phyloP scores from a whole-genome alignment of 2,113 vertebrate species.

The Chunga burmeisteri region DNA sequence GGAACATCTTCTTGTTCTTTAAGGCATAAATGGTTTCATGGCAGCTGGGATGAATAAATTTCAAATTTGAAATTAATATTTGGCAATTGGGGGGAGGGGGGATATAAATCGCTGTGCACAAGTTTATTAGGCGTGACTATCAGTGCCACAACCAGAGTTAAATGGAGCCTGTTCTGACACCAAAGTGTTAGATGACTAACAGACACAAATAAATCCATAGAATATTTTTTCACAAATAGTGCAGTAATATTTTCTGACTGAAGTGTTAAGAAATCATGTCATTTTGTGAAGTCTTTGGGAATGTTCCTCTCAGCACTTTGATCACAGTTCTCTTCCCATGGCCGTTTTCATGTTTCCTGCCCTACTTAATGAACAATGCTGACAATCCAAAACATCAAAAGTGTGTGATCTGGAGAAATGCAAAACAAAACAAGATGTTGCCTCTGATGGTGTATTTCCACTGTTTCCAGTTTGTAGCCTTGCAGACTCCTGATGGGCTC shows the following conservation, averaged over 20 bases:
- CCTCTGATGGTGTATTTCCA: background rate
- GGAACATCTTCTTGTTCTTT: background rate
- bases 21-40: background rate
- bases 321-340: background rate
- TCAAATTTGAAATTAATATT: slow-evolving; percentile 28
- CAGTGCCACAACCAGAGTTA: background rate
- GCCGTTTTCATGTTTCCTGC: background rate
- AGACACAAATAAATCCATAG: background rate
- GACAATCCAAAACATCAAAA: background rate
- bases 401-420: background rate
- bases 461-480: rapidly evolving
- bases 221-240: background rate
- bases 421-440: background rate
- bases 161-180: background rate
- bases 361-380: background rate
- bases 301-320: background rate
- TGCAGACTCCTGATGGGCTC: background rate
- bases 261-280: background rate
- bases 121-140: background rate
- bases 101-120: background rate
- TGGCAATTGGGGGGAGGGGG: too few species aligned
- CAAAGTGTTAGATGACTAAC: background rate
- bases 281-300: background rate
- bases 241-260: background rate
- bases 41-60: slow-evolving; percentile 20